Conservation (phyloP, 2,113 vertebrate genomes). For the Sphaerodactylus townsendi region DNA sequence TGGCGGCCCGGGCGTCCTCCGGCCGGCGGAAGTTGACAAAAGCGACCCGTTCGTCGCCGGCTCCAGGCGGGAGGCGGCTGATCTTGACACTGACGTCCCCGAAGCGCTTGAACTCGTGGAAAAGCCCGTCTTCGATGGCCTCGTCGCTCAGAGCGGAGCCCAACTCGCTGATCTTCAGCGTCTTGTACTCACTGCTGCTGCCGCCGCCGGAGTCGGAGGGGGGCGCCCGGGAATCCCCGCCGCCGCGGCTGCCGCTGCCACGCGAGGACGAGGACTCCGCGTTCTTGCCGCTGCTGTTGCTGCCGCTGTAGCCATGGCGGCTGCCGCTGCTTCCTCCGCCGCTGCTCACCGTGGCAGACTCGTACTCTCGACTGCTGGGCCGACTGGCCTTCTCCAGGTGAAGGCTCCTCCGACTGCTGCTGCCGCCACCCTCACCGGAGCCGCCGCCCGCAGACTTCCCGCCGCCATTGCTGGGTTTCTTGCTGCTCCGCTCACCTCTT, state of each 20-base stretch:
- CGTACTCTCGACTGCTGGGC: slow-evolving; percentile 80
- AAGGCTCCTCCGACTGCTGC: slow-evolving; percentile 74
- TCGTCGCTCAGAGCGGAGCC: slow-evolving; percentile 94
- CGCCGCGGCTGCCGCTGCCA: slow-evolving; percentile 78
- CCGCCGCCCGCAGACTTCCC: slow-evolving; percentile 75
- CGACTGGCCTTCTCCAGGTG: slow-evolving; percentile 57
- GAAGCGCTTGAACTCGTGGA: slow-evolving; percentile 96
- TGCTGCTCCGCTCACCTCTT: slow-evolving; percentile 88
- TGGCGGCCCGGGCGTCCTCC: slow-evolving; percentile 92
- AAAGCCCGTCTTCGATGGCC: slow-evolving; percentile 95
- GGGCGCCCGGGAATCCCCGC: slow-evolving; percentile 69
- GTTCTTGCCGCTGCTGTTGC: slow-evolving; percentile 73
- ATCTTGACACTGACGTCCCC: slow-evolving; percentile 97
- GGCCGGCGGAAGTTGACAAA: slow-evolving; percentile 94
- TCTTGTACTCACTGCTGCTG: slow-evolving; percentile 94
- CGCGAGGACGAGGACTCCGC: slow-evolving; percentile 67
- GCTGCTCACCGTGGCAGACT: slow-evolving; percentile 60
- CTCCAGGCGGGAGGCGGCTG: slow-evolving; percentile 78
- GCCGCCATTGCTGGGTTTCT: slow-evolving; percentile 86
- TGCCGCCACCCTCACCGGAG: slow-evolving; percentile 85
- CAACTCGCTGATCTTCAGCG: slow-evolving; percentile 94
- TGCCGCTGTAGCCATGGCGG: slow-evolving; percentile 76
- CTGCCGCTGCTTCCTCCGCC: slow-evolving; percentile 63
- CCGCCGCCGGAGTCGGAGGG: slow-evolving; percentile 64
- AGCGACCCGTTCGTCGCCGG: slow-evolving; percentile 87